Percentiles rank a stretch among this genome's conserved stretches.
phyloP scores from a whole-genome alignment of 2,797 vertebrate genomes.

The Lepilemur ruficaudatus region DNA sequence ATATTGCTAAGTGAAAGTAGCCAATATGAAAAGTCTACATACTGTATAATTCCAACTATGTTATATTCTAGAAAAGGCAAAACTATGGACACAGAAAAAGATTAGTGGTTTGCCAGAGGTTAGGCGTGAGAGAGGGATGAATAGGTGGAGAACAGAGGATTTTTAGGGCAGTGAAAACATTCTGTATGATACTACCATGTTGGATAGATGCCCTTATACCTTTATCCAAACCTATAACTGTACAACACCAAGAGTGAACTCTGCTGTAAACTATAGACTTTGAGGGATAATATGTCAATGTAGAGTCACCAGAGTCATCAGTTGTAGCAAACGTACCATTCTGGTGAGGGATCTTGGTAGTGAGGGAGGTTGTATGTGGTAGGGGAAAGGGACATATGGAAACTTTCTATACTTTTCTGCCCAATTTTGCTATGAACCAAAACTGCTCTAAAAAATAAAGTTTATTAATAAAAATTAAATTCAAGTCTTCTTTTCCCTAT shows the following conservation, averaged over 20 bases:
- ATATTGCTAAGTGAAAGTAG: background rate
- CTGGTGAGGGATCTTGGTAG: background rate
- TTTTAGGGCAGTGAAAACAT: background rate
- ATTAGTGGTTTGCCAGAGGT: too few relatives aligned
- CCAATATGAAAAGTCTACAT: background rate
- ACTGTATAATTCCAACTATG: background rate
- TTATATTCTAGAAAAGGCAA: background rate
- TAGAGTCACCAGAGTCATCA: background rate
- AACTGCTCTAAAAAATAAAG: background rate
- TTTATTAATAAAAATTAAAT: background rate
- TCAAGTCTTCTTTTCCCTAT: background rate
- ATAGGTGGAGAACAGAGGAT: background rate
- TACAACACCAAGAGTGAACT: background rate
- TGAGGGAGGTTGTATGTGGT: background rate
- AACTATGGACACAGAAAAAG: background rate
- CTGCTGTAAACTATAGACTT: background rate
- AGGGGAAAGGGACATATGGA: fast-evolving
- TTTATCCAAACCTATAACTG: background rate
- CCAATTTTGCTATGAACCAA: background rate
- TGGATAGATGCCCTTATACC: too few relatives aligned
- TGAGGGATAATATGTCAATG: background rate
- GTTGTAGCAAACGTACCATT: background rate
- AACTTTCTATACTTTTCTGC: background rate
- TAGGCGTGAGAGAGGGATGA: too few relatives aligned
- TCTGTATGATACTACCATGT: too few relatives aligned